Base-by-base conservation (phyloP, 2,113 vertebrate genomes). In the Rhinoderma darwinii region DNA sequence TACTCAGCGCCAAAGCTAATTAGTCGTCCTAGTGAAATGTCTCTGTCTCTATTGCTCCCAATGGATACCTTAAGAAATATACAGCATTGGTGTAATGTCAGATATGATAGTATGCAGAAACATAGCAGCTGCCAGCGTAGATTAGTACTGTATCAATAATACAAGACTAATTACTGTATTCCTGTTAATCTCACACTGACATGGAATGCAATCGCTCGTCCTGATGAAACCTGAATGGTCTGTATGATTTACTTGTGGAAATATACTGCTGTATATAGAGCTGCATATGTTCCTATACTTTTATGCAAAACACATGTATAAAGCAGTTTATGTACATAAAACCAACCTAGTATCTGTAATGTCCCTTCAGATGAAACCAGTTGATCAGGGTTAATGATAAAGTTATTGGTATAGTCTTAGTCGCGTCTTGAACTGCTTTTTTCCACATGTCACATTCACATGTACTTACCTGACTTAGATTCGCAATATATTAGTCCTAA, bases 91-190 rank as follows among this genome's bases (percentile, higher is more conserved):
- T 44, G 20, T 47, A 50, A 85, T 51, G 54, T 66, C 39, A 66
- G 41, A 66, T 43, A 66, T 77, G 82, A 84, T 51, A 74, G 68
- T 41, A 85, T 20, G 74, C 84, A 85, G 74, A 78, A 85, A 77
- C 51, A 44, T 3, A 47, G 27, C 56, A 66, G 54, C 84, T 77
- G 84, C 73, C 84, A 85, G 54, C 11, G 17, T 22, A 77, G 73
- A 85, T 85, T 77, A 77, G 84, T 15, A 17, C 39, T 74, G 70
- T 77, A 47, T 77, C 84, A 77, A 35, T 77, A 85, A 50, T 61
- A 85, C 56, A 76, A 63, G 84, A 47, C 39, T 85, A 85, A 77
- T 85, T 63, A 47, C 59, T 37, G 27, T 22, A 72, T 47, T 37
- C n/a, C 12, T 25, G 61, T 30, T 51, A 54, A 72, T 72, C 66